Conservation (phyloP, 2,888 invertebrate genomes). For the Mallateleia sp. region DNA sequence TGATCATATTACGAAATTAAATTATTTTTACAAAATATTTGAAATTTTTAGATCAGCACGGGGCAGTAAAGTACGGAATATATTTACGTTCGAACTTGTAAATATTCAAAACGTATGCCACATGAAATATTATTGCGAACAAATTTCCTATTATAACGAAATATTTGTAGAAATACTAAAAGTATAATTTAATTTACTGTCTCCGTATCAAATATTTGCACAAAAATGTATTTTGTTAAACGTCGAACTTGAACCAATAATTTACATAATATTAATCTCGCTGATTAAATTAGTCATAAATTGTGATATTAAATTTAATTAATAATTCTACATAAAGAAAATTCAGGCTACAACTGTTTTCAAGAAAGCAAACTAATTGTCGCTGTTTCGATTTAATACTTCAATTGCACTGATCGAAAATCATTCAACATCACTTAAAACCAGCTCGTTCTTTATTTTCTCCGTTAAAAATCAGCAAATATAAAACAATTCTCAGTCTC, state of each 20-base stretch:
- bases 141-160: constrained; percentile 18
- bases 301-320: constrained; percentile 56
- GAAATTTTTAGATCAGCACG: no score
- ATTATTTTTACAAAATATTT: not conserved
- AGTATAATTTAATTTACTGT: constrained; percentile 36
- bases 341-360: not conserved
- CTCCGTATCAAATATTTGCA: constrained; percentile 25
- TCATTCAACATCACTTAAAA: not conserved
- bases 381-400: constrained; percentile 22
- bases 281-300: not conserved
- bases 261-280: constrained; percentile 21
- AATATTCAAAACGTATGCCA: constrained; percentile 6
- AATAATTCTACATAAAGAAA: not conserved
- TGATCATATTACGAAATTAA: not conserved
- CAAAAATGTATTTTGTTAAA: constrained; percentile 11
- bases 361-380: not conserved
- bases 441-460: not conserved
- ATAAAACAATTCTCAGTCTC: constrained; percentile 1
- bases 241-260: not conserved
- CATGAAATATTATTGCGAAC: not conserved
- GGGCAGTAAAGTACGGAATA: not conserved
- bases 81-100: not conserved
- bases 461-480: no score
- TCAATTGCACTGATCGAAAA: not conserved
- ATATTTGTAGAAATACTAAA: constrained; percentile 21